Base-by-base conservation (phyloP, 2,113 vertebrate species). In the Pionites leucogaster region DNA sequence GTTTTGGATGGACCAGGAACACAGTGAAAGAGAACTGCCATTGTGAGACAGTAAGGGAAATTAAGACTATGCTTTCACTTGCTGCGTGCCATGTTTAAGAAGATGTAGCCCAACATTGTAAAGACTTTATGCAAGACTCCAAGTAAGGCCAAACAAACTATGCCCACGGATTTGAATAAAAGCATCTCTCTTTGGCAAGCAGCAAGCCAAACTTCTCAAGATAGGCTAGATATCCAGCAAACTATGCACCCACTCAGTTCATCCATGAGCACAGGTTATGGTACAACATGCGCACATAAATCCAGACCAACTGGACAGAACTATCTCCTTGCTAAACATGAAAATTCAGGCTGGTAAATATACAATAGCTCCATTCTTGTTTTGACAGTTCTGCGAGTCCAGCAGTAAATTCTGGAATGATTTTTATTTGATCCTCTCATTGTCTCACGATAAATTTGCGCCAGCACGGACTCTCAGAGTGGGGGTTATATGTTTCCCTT, bases 401-500 rank as follows among this genome's bases (percentile, higher is more conserved):
- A 82, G 78, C 90, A 93, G 63, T 97, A 97, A 97, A 98, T 95
- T 97, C 92, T 97, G 85, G 85, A 83, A 44, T 95, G 93, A 90
- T 95, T 96, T 94, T 97, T 95, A 96, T 97, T 97, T 97, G 93
- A 96, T 97, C 93, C 44, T 93, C 88, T 97, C 92, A 81, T 96
- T 95, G 94, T 97, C 91, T 96, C 84, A 72, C 6, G 11, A 92
- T 95, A 96, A 97, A 96, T 88, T 94, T 96, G 85, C 96, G 95
- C 95, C 95, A 93, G 95, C 85, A 69, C 88, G 91, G 90, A 96
- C 90, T 97, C 96, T 97, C 92, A 96, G 95, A 93, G 93, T 95
- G 92, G 13, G 20, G 95, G 97, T 92, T 96, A 93, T 96, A 95
- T 96, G 96, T 94, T 97, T 98, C 97, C 95, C 94, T 94, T 98